phyloP scores from a whole-genome alignment of 2,888 invertebrate genomes.

The Philonicus albiceps region DNA sequence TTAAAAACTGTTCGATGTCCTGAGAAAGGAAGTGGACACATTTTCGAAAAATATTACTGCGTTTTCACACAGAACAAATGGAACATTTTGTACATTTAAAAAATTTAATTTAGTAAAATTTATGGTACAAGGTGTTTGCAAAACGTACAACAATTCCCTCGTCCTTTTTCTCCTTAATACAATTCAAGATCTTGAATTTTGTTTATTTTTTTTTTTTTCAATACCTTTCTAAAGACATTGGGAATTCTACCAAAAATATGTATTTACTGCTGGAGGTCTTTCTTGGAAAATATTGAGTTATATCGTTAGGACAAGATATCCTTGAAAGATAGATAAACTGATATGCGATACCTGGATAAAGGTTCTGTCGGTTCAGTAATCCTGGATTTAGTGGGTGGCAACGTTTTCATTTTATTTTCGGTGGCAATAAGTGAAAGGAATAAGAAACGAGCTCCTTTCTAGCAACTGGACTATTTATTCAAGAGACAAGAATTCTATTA shows the following conservation, averaged over 20 bases:
- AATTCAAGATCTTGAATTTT: neutral
- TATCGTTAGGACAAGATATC: neutral
- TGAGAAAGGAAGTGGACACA: neutral
- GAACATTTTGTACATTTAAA: neutral
- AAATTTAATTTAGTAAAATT: neutral
- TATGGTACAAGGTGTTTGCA: neutral
- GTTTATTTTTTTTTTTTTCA: no score
- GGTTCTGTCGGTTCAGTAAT: neutral
- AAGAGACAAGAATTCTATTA: neutral
- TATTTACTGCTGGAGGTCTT: neutral
- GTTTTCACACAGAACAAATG: neutral
- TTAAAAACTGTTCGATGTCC: neutral
- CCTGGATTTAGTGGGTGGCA: neutral
- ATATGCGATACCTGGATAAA: neutral
- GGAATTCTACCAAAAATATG: neutral
- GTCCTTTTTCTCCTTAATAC: neutral
- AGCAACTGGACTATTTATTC: neutral
- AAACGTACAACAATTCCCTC: neutral
- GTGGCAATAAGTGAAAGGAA: neutral
- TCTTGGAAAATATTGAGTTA: neutral
- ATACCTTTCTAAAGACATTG: neutral
- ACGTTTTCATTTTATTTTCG: neutral
- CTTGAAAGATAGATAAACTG: neutral
- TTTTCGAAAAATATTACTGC: neutral
- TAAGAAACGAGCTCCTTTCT: neutral